Base-by-base conservation (phyloP, 2,113 vertebrate genomes). In the Perca flavescens region DNA sequence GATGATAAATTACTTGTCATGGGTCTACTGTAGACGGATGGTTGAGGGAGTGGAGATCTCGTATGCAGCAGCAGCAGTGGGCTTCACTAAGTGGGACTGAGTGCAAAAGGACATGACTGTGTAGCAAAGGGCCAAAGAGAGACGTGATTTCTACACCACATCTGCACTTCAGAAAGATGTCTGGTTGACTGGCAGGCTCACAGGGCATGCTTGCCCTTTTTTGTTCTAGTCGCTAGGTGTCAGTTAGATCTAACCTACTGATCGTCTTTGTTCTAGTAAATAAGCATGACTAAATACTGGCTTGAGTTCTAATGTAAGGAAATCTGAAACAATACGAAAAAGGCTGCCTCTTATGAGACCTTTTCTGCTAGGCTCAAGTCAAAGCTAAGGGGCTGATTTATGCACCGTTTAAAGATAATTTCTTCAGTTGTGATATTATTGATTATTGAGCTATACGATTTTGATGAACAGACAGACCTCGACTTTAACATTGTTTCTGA, bases 1-100 rank as follows among this genome's bases (percentile, higher is more conserved):
- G n/a, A 69, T 77, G 81, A 92, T 90, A 79, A 81, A 91, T 79
- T 40, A 31, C 58, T 15, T 60, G 70, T 87, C 77, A 56, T 46
- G 61, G 17, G 25, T 86, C 58, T 47, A 67, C 71, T 63, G 80
- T 56, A 47, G 79, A 73, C 56, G 47, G 83, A 79, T 62, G 69
- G 50, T 46, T 53, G 78, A 73, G 50, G 79, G 36, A 83, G 81
- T 17, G 49, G 63, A 73, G 76, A 68, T 73, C 75, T 68, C 15
- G 36, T 22, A 10, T 49, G 43, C 49, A 79, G 70, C 31, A 74
- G 31, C 77, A 70, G 82, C 75, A 52, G 66, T 66, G 31, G 65
- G 49, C 47, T 73, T 67, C 60, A 76, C 76, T 81, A 77, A 81
- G 72, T 74, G 78, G 67, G 25, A 19, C 40, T 63, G 31, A 73